Evolutionary conservation across 1,140 invertebrate species (phyloP), one percentile per base, ranked within the genome.

Genomic region (Scaptodrosophila lebanonensis): DNA sequence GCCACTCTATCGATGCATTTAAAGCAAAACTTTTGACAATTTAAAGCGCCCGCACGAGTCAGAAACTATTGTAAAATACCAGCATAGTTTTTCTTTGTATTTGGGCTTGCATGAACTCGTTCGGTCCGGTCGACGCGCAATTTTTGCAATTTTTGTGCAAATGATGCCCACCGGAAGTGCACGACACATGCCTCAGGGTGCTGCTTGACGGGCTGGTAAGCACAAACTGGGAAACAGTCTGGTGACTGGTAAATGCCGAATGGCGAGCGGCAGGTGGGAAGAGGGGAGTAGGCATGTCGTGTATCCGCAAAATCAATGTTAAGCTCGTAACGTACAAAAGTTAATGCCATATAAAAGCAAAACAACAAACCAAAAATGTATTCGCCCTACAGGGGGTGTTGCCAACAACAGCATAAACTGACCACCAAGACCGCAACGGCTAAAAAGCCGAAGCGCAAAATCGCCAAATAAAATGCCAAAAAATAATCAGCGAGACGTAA

Each of bases 61-160:
- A 43, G 12, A 18, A 32, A 33, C 15, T 44, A 29, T 30, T 44
- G 42, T 56, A 57, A 65, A 77, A 68, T 51, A 38, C 32, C 68
- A 56, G 38, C 36, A 51, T 48, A 42, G 47, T 44, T 57, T 32
- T 56, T 45, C 13, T n/a, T n/a, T n/a, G n/a, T n/a, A n/a, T n/a
- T 25, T 25, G 22, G 22, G 22, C 22, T 25, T 25, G 22, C 8
- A n/a, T n/a, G n/a, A n/a, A n/a, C n/a, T 25, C 29, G 44, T 43
- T 22, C 60, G 50, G 47, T 25, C 60, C 50, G 59, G 60, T 54
- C 53, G 43, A 35, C 49, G 44, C 45, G 43, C n/a, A 49, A 68
- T 69, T 67, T 70, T 72, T 73, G 73, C 56, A 79, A 68, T 77
- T 77, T 66, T 73, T 79, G 73, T 77, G 73, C 73, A 77, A 77